Percentiles rank a stretch among this genome's conserved stretches.
Conservation (phyloP, 1,140 invertebrate genomes). For the Cherax quadricarinatus region DNA sequence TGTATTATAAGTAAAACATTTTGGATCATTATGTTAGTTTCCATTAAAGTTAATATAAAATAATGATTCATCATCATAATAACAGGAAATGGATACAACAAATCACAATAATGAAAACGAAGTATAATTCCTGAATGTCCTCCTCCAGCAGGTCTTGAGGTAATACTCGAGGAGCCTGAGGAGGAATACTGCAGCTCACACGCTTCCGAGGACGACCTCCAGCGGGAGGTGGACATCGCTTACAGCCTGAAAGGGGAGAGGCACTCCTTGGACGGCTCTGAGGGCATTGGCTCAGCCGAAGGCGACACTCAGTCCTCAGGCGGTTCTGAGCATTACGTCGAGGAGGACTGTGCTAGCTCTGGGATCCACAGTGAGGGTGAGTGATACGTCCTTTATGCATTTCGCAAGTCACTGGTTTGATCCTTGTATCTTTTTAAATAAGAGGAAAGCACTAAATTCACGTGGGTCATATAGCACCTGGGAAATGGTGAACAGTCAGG, state of each 20-base stretch:
- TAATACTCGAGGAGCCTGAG: constrained; percentile 72
- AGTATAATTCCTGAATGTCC: too few species aligned
- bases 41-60: too few species aligned
- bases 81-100: too few species aligned
- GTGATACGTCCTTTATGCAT: not conserved
- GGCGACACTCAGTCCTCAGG: constrained; percentile 65
- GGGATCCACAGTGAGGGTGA: constrained; percentile 73
- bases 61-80: too few species aligned
- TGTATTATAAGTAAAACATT: too few species aligned
- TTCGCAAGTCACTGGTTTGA: not conserved
- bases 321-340: constrained; percentile 67
- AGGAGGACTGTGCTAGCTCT: constrained; percentile 72
- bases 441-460: too few species aligned
- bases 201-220: constrained; percentile 65
- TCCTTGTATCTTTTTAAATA: not conserved
- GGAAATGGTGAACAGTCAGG: not conserved
- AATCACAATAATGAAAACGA: too few species aligned
- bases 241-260: constrained; percentile 69
- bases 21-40: too few species aligned
- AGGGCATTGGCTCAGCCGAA: constrained; percentile 71
- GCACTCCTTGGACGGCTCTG: constrained; percentile 69
- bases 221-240: constrained; percentile 64
- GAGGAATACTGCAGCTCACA: constrained; percentile 72
- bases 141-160: constrained; percentile 65
- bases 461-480: not conserved